A percentile compares a stretch with the other conserved stretches of the same genome.
These are phyloP conservation scores for Polyergus mexicanus DNA, from an alignment of 1,140 invertebrate species.

Conservation along the genomic window DNA sequence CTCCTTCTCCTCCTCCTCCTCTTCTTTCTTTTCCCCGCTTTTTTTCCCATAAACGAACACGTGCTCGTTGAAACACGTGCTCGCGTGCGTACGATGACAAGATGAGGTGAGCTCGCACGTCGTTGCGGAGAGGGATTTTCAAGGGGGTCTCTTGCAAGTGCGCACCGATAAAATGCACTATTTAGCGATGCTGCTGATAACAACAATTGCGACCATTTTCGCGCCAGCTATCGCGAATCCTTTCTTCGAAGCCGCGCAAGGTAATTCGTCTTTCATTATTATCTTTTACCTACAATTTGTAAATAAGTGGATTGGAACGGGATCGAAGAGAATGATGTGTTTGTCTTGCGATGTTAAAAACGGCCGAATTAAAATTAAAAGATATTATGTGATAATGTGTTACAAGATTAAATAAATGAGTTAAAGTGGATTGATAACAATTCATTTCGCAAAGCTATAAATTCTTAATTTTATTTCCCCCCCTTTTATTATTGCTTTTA, in stretches of 20 bases:
- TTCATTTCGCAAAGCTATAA: neutral
- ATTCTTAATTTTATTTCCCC: neutral
- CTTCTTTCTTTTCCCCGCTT: too few relatives aligned
- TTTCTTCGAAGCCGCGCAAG: constrained; percentile 67
- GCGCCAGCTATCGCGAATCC: constrained; percentile 53
- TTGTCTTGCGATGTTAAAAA: neutral
- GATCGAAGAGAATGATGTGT: neutral
- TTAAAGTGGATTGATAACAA: neutral
- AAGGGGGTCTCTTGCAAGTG: neutral
- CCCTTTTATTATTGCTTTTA: too few relatives aligned
- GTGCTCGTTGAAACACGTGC: neutral
- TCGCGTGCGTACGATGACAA: neutral
- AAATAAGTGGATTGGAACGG: neutral
- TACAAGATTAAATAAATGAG: neutral
- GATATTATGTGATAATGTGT: too few relatives aligned
- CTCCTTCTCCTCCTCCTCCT: neutral
- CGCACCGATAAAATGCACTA: neutral
- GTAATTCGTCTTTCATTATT: constrained; percentile 51
- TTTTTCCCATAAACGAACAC: too few relatives aligned
- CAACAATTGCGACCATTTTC: constrained; percentile 9
- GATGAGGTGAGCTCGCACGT: constrained; percentile 48
- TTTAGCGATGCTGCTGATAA: constrained; percentile 60
- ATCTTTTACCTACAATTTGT: neutral
- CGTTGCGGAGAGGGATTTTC: neutral
- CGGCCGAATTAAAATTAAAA: neutral